These are phyloP conservation scores for Eilema sororculum DNA, from an alignment of 2,888 invertebrate genomes.

Conservation along the genomic window DNA sequence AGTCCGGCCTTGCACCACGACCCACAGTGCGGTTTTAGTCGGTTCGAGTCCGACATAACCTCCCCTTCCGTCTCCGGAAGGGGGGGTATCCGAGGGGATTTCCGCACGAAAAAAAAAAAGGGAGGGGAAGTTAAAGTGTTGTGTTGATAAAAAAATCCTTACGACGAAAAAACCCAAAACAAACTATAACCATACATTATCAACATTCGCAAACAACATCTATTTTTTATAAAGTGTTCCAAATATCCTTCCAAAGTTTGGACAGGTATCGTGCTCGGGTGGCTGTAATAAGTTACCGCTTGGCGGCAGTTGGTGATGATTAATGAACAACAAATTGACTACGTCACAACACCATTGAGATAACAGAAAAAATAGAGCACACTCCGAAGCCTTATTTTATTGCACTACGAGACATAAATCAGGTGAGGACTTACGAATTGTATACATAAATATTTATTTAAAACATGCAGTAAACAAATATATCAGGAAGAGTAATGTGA, in stretches of 20 bases:
- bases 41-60: too few species aligned
- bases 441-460: conserved; percentile 50
- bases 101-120: too few species aligned
- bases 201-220: not conserved
- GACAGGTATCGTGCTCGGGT: conserved; percentile 6
- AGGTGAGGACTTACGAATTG: conserved; percentile 24
- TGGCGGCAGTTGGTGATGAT: conserved; percentile 9
- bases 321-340: conserved; percentile 19
- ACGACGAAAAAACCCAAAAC: not conserved
- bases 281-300: conserved; percentile 9
- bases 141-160: not conserved
- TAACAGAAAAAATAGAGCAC: conserved; percentile 15
- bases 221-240: not conserved
- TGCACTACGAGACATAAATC: conserved; percentile 30
- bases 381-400: conserved; percentile 19
- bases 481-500: conserved; percentile 44
- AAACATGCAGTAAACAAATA: conserved; percentile 49
- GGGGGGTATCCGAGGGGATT: too few species aligned
- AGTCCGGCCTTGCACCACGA: too few species aligned
- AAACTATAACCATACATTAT: not conserved
- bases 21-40: too few species aligned
- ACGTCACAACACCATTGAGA: conserved; percentile 19
- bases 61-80: too few species aligned
- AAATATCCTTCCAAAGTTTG: not conserved
- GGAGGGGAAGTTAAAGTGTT: too few species aligned